phyloP scores from a whole-genome alignment of 1,140 invertebrate species.

The Aphaenogaster rudis region DNA sequence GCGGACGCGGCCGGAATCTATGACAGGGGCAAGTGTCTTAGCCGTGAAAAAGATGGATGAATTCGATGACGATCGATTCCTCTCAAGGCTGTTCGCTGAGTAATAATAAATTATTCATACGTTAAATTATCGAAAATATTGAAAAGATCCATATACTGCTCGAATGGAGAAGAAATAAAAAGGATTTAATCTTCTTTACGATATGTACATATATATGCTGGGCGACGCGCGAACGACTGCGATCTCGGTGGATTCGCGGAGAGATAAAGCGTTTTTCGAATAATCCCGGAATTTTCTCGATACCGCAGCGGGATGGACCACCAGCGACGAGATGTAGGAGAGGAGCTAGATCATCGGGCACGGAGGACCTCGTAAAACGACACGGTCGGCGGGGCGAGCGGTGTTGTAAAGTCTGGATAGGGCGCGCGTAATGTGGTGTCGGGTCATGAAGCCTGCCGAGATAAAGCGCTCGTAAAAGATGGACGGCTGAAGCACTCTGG shows the following conservation, averaged over 20 bases:
- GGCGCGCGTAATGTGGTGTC: slow-evolving; percentile 64
- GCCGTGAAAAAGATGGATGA: slow-evolving; percentile 32
- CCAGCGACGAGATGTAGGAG: slow-evolving; percentile 27
- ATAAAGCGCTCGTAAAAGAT: slow-evolving; percentile 68
- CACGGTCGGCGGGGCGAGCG: slow-evolving; percentile 32
- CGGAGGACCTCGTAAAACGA: slow-evolving; percentile 53
- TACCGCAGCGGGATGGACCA: slow-evolving; percentile 32
- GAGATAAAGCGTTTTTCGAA: background rate
- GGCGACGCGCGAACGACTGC: background rate
- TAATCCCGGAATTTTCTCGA: slow-evolving; percentile 34
- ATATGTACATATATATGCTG: background rate
- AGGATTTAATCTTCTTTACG: background rate
- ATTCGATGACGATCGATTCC: background rate
- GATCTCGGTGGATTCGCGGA: background rate
- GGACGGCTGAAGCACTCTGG: slow-evolving; percentile 43
- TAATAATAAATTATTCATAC: background rate
- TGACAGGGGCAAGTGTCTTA: background rate
- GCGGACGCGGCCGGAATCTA: slow-evolving; percentile 43
- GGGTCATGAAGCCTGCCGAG: slow-evolving; percentile 59
- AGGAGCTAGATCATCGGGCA: slow-evolving; percentile 27
- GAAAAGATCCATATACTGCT: background rate
- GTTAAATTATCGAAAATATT: background rate
- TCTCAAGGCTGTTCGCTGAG: background rate
- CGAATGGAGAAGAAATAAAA: background rate
- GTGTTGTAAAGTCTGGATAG: slow-evolving; percentile 53